Evolutionary conservation across 92 coral and sea anemone genomes (phyloP).

Genomic region (Porites divaricata): DNA sequence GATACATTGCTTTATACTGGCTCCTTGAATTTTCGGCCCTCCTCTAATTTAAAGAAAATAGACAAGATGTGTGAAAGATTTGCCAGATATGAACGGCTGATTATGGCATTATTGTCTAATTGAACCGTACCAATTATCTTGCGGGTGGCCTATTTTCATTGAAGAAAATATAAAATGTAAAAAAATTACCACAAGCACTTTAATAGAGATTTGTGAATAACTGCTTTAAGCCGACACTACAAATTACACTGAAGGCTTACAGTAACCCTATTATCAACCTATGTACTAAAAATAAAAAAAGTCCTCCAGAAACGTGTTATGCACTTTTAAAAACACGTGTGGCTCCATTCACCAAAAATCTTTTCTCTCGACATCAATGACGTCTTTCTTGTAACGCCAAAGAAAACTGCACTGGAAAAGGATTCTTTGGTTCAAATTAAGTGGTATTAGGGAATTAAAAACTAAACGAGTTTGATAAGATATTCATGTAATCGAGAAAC

Average conservation of each 20-base stretch:
- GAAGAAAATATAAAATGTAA: neutral
- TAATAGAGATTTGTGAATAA: conserved; percentile 9
- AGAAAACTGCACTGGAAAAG: neutral
- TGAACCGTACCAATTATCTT: conserved; percentile 5
- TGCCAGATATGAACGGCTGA: conserved; percentile 3
- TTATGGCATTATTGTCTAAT: conserved; percentile 11
- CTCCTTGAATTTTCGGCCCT: no score
- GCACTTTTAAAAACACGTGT: conserved; percentile 5
- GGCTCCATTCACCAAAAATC: conserved; percentile 23
- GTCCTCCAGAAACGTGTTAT: conserved; percentile 39
- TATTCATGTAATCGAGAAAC: neutral
- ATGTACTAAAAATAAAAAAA: conserved; percentile 1
- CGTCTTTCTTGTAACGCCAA: neutral
- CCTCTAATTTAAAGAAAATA: conserved; percentile 18
- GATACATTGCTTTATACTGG: neutral
- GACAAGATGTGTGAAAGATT: conserved; percentile 20
- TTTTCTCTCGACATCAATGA: conserved; percentile 20
- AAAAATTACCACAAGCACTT: neutral
- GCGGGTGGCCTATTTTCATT: conserved; percentile 21
- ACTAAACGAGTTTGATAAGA: conserved; percentile 3
- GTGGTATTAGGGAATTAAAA: neutral
- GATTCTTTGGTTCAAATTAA: neutral
- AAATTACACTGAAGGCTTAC: neutral
- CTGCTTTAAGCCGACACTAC: neutral
- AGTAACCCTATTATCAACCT: conserved; percentile 2